Base-by-base conservation (phyloP, 2,797 vertebrate genomes). In the Rhinella marina region DNA sequence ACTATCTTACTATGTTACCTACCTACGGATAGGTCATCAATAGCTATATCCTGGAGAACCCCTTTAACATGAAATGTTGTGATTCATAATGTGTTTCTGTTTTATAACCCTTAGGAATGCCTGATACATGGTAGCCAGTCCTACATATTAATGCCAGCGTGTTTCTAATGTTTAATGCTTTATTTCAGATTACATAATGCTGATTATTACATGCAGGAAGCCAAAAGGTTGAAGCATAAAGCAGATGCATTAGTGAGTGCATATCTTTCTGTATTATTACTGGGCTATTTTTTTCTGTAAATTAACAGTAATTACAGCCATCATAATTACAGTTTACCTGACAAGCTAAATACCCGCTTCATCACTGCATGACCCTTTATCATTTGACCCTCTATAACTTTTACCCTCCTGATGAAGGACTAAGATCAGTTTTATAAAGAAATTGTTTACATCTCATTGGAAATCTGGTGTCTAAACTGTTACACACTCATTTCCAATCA, bases 181-280 rank as follows among this genome's bases (percentile, higher is more conserved):
- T 19, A n/a, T 29, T 94, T 86, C 90, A 99, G 98, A 90, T 94
- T 98, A 92, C 97, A 98, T 93, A 97, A 95, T 90, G 98, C 98
- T 12, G 98, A 99, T 94, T 97, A 96, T 95, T 98, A 99, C 93
- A 99, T 99, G 98, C 98, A 99, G 92, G 97, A 99, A 89, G 98
- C 98, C 90, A 99, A 99, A 96, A 97, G 97, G 91, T 93, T 99
- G 87, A 99, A 99, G 94, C 98, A 99, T 95, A 99, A 98, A 95
- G 98, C 98, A 41, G 98, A 99, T 77, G 98, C 97, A 84, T 91
- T 99, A 97, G 98, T 99, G 96, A 89, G 96, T 95, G 87, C 78
- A 61, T 27, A 29, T 23, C 48, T 6, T 0, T 0, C 23, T 78
- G 23, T 78, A 41, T 64, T 23, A 16, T 50, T 72, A 66, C 54